phyloP scores from a whole-genome alignment of 2,113 vertebrate species.

The Sebastes schlegelii region DNA sequence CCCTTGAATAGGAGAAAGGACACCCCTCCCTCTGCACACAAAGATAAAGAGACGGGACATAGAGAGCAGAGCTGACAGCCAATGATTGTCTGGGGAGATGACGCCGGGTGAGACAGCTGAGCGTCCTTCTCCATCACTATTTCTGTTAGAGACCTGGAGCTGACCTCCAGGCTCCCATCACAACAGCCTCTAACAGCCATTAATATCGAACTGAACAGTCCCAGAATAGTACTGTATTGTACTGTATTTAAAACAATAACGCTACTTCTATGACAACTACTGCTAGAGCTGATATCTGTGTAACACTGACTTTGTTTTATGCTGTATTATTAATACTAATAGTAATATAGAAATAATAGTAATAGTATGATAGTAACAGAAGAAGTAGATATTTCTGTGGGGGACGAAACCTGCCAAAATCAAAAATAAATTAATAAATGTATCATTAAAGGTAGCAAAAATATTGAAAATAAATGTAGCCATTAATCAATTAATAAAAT shows the following conservation, averaged over 20 bases:
- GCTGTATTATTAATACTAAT: background rate
- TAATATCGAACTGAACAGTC: background rate
- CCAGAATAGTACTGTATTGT: background rate
- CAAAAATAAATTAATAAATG: too few relatives aligned
- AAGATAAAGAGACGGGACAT: slow-evolving; percentile 14
- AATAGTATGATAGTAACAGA: background rate
- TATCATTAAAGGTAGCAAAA: too few relatives aligned
- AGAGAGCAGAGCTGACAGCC: slow-evolving; percentile 42
- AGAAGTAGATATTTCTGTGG: background rate
- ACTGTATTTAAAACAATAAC: background rate
- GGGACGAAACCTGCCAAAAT: too few relatives aligned
- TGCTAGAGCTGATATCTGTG: background rate
- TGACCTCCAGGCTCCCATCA: slow-evolving; percentile 16
- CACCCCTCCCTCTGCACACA: slow-evolving; percentile 16
- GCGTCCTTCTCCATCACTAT: slow-evolving; percentile 40
- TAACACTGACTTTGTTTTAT: background rate
- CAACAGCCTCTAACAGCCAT: background rate
- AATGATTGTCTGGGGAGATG: slow-evolving; percentile 30
- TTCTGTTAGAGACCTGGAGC: slow-evolving; percentile 14
- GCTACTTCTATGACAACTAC: background rate
- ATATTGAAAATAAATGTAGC: too few relatives aligned
- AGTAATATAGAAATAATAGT: background rate
- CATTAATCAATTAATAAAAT: too few relatives aligned
- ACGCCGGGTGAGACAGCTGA: slow-evolving; percentile 41
- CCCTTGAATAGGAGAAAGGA: slow-evolving; percentile 72